Evolutionary conservation across 2,888 invertebrate species (phyloP).

Genomic region (Cyclophora albipunctata): DNA sequence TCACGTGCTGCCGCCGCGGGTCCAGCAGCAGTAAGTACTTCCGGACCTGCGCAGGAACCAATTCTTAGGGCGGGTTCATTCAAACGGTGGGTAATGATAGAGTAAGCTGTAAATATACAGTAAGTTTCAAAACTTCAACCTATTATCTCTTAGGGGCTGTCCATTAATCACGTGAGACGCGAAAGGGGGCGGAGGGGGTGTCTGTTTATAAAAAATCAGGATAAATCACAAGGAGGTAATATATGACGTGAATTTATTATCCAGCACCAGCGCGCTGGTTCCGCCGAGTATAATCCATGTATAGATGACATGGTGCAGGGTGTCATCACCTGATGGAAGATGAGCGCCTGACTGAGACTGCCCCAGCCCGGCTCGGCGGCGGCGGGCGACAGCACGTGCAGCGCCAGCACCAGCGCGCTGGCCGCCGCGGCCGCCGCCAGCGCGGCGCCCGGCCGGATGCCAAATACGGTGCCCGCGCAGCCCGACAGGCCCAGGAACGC

Average conservation of each 20-base stretch:
- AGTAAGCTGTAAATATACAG: no score
- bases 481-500: conserved; percentile 90
- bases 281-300: conserved; percentile 63
- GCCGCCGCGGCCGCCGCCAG: conserved; percentile 90
- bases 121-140: no score
- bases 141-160: no score
- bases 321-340: conserved; percentile 94
- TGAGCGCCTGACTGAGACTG: conserved; percentile 98
- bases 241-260: no score
- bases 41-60: conserved; percentile 77
- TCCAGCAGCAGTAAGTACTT: conserved; percentile 97
- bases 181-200: no score
- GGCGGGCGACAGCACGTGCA: conserved; percentile 93
- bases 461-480: conserved; percentile 94
- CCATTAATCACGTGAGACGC: no score
- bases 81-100: no score
- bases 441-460: conserved; percentile 93
- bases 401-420: conserved; percentile 86
- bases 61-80: no score
- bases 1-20: conserved; percentile 97
- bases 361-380: conserved; percentile 92
- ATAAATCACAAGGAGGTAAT: no score
- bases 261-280: conserved; percentile 89
- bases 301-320: background rate
- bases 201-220: no score